Evolutionary conservation across 2,888 invertebrate species (phyloP).

Genomic region (Taphrorychus bicolor): DNA sequence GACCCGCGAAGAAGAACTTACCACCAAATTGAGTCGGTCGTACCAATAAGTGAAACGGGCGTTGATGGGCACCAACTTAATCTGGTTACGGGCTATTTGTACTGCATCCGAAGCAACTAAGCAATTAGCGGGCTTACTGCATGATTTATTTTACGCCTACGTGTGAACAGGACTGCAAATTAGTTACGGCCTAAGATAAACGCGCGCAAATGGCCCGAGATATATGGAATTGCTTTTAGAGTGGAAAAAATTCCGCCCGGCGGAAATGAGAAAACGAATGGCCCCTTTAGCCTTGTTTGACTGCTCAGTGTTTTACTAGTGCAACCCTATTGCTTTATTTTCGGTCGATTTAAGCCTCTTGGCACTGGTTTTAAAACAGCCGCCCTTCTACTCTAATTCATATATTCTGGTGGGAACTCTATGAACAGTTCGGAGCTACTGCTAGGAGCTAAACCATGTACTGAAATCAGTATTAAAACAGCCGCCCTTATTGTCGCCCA

Average conservation of each 20-base stretch:
- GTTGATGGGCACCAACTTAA: conserved; percentile 36
- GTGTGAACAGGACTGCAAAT: conserved; percentile 21
- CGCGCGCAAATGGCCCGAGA: conserved; percentile 4
- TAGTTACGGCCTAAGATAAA: conserved; percentile 17
- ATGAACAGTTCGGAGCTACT: neutral
- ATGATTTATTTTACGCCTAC: conserved; percentile 38
- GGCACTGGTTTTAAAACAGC: neutral
- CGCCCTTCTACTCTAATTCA: too few relatives aligned
- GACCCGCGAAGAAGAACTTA: neutral
- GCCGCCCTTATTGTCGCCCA: too few relatives aligned
- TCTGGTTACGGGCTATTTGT: conserved; percentile 40
- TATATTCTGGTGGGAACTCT: too few relatives aligned
- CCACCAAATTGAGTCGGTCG: neutral
- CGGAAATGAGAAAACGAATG: conserved; percentile 4
- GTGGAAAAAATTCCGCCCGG: neutral
- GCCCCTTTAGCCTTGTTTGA: neutral
- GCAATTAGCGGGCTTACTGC: conserved; percentile 34
- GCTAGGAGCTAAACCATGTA: neutral
- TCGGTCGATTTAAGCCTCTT: too few relatives aligned
- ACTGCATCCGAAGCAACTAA: conserved; percentile 38
- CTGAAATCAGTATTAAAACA: neutral
- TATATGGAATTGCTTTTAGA: conserved; percentile 14
- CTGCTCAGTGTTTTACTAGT: too few relatives aligned
- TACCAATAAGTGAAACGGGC: conserved; percentile 36
- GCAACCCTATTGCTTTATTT: neutral